phyloP scores from a whole-genome alignment of 2,797 vertebrate genomes.

The Lepus oiostolus region DNA sequence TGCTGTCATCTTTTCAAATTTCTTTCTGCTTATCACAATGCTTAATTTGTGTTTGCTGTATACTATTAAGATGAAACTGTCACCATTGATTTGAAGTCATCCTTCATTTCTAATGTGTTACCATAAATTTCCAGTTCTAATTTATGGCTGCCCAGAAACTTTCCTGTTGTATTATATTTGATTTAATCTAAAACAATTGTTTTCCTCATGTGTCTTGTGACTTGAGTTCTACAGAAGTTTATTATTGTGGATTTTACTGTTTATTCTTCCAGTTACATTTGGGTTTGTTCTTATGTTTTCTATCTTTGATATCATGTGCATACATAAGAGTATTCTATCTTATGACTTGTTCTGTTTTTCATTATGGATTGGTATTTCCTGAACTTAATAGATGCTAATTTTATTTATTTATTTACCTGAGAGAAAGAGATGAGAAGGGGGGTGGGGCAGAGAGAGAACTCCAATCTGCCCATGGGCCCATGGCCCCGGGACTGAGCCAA shows the following conservation, averaged over 20 bases:
- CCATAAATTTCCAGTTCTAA: not conserved
- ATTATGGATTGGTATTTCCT: not conserved
- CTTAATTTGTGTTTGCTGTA: not conserved
- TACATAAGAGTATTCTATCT: not conserved
- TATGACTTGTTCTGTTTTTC: not conserved
- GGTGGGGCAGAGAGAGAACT: too few relatives aligned
- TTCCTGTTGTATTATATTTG: not conserved
- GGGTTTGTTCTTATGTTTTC: not conserved
- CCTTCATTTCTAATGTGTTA: not conserved
- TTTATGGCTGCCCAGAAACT: not conserved
- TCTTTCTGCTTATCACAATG: not conserved
- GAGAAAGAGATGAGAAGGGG: too few relatives aligned
- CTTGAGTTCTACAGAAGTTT: not conserved
- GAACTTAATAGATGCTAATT: not conserved
- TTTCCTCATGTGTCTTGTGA: not conserved
- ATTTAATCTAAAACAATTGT: not conserved
- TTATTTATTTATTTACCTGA: too few relatives aligned
- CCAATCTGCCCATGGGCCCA: too few relatives aligned
- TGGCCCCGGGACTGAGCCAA: too few relatives aligned
- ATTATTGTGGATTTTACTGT: not conserved
- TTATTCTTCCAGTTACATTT: not conserved
- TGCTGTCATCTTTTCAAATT: not conserved
- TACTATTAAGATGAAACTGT: not conserved
- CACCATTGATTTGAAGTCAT: not conserved
- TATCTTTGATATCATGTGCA: not conserved